A percentile compares a stretch with the other conserved stretches of the same genome.
These are phyloP conservation scores for Euura saliciscinereae DNA, from an alignment of 1,140 invertebrate species.

Conservation along the genomic window DNA sequence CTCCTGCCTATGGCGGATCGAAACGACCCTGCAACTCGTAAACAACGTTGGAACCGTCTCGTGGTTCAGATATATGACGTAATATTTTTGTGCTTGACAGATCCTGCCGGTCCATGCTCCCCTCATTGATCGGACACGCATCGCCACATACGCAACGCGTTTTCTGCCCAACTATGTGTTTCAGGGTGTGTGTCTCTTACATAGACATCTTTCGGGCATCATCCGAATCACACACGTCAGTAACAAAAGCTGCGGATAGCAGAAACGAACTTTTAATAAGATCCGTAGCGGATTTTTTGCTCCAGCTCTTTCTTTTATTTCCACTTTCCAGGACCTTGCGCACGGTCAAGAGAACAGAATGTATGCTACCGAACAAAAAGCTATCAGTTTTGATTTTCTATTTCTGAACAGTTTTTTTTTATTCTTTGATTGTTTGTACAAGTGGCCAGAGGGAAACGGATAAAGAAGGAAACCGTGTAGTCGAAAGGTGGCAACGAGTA, in stretches of 20 bases:
- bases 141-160: conserved; percentile 33
- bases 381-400: too few relatives aligned
- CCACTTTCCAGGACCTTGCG: not conserved
- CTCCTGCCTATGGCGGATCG: conserved; percentile 19
- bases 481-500: conserved; percentile 17
- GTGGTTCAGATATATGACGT: conserved; percentile 42
- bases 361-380: too few relatives aligned
- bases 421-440: too few relatives aligned
- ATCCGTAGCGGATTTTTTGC: not conserved
- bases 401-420: too few relatives aligned
- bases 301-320: not conserved
- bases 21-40: conserved; percentile 45
- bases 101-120: conserved; percentile 34
- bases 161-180: not conserved
- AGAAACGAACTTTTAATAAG: not conserved
- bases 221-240: not conserved
- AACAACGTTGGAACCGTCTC: conserved; percentile 41
- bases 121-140: conserved; percentile 39
- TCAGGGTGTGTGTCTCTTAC: too few relatives aligned
- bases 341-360: not conserved
- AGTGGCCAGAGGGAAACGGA: too few relatives aligned
- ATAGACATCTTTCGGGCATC: too few relatives aligned
- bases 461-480: too few relatives aligned
- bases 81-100: conserved; percentile 47
- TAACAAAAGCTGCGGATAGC: not conserved